Base-by-base conservation (phyloP, 2,797 vertebrate species). In the Mus minutoides region DNA sequence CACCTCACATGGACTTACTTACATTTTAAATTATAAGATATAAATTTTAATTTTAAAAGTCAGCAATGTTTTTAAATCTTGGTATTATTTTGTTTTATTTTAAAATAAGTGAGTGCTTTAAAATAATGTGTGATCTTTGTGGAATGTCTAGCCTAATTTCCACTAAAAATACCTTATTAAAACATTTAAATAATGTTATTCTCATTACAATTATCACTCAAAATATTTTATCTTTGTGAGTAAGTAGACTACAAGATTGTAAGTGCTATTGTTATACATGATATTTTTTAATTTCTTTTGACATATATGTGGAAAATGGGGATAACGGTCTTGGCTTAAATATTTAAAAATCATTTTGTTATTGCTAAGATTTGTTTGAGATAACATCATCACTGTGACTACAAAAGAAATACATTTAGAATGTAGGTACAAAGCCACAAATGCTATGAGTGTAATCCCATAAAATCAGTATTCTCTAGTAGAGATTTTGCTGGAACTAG, bases 61-160 rank as follows among this genome's bases (percentile, higher is more conserved):
- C n/a, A 78, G 5, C 58, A 58, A 80, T 80, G 9, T 52, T 46
- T 22, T 83, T 86, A 78, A 94, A 91, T 11, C 22, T 85, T 78
- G n/a, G 2, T 22, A 71, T 56, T 4, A 49, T 73, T 76, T 11
- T 67, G n/a, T 40, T 40, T 77, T 92, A 40, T 85, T 95, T 95
- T 60, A 8, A 94, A 94, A 78, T 84, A 46, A 71, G 6, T 24
- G 34, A 54, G 46, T 49, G 64, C 54, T 94, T 64, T 91, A 75
- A 86, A 85, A 49, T 84, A 88, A 79, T 43, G 31, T 90, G 49
- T 92, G 94, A 85, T 82, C 40, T 24, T 84, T 91, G 49, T 90
- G 24, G 5, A 13, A 76, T 69, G 40, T 52, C 9, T 91, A 31
- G 49, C 60, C 2, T 67, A 90, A 84, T 71, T 96, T 88, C 88